Evolutionary conservation across 2,888 invertebrate genomes (phyloP), one percentile per base, ranked within the genome.

Genomic region (Tachina lurida): DNA sequence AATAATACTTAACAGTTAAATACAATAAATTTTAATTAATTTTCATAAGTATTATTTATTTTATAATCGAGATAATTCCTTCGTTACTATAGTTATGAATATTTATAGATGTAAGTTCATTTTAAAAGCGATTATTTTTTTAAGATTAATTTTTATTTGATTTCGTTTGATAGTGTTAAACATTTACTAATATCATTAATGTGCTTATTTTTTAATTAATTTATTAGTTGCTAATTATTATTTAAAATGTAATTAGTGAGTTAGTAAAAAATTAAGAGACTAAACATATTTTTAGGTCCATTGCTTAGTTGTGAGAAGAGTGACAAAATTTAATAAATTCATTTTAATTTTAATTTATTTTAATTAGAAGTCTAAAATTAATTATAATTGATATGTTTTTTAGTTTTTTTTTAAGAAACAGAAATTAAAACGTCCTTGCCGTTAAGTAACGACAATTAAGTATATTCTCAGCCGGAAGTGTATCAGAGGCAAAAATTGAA

Each of bases 361-460:
- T 3, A 75, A 62, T 84, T 52, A 31, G 47, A 74, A 74, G 39
- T 74, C 47, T 74, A 78, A 84, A 84, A 62, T 15, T 84, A 74
- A 56, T 47, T 84, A 74, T 84, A 74, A 56, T 47, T 84, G 84
- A 84, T 84, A 84, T 78, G 84, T 84, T 74, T 80, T 70, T 49
- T 52, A 13, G 54, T 62, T 54, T 1, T n/a, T 47, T 67, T 60
- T 49, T 0, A 70, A 17, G 17, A 54, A 65, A 56, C 71, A n/a
- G 47, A 43, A 67, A 49, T 65, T 60, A 47, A 31, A 71, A 68
- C 15, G 13, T 65, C n/a, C 13, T 41, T 52, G 58, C 52, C 58
- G 22, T 47, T 67, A 10, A 22, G 17, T 43, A 56, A 31, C 56
- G 13, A 68, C 78, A 22, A 10, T 54, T 9, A 31, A 49, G 13